Conservation (phyloP, 2,113 vertebrate species). For the Pterocles orientalis region DNA sequence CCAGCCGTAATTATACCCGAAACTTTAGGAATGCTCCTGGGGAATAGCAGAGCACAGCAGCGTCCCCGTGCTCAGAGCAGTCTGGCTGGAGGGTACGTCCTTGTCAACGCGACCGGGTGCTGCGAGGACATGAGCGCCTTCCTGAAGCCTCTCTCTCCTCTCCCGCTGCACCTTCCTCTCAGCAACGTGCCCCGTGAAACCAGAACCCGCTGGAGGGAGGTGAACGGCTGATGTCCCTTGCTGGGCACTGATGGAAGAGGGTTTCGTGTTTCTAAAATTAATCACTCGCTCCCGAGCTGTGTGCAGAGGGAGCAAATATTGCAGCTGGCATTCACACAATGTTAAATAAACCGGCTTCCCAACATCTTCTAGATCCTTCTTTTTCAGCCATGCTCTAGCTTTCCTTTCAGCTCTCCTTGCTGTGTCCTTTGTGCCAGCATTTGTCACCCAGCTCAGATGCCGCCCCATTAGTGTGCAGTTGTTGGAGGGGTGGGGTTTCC, state of each 20-base stretch:
- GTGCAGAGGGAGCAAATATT: not conserved
- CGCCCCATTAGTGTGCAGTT: not conserved
- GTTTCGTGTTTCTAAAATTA: not conserved
- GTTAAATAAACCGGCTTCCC: not conserved
- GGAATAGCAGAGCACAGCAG: not conserved
- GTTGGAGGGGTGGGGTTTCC: not conserved
- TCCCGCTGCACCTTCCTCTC: not conserved
- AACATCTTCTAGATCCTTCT: rapidly evolving
- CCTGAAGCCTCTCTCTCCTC: not conserved
- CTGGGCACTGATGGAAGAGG: not conserved
- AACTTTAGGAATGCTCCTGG: not conserved
- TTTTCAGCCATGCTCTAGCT: not conserved
- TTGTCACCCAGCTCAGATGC: not conserved
- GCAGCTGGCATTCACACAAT: not conserved
- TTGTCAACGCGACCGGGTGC: not conserved
- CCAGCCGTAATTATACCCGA: not conserved
- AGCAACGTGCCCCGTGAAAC: not conserved
- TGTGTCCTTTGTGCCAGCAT: not conserved
- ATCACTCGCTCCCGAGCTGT: rapidly evolving
- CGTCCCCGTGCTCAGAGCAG: rapidly evolving
- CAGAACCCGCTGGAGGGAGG: not conserved
- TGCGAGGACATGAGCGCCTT: not conserved
- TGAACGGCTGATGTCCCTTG: not conserved
- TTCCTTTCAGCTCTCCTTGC: not conserved
- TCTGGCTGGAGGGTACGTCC: not conserved